Percentiles rank a stretch among this genome's conserved stretches.
Conservation (phyloP, 2,113 vertebrate species). For the Muntiacus muntjak region DNA sequence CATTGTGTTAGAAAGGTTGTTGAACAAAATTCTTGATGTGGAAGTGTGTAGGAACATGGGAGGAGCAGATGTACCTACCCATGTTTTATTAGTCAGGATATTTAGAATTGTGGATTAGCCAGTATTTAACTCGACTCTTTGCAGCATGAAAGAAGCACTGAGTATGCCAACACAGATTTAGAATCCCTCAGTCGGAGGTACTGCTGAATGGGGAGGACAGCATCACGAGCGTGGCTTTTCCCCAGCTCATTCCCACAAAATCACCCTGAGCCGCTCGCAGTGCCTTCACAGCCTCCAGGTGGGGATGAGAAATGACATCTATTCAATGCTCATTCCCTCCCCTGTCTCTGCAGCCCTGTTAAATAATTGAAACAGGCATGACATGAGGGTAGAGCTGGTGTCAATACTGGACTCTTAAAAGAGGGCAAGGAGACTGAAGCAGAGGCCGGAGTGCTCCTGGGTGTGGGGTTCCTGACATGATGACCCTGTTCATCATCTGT, state of each 20-base stretch:
- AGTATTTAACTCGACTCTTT: neutral
- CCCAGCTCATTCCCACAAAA: neutral
- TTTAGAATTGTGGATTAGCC: constrained; percentile 36
- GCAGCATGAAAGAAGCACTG: neutral
- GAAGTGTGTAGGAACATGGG: neutral
- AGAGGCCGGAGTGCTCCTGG: neutral
- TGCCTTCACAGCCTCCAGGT: neutral
- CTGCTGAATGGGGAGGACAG: neutral
- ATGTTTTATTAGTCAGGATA: constrained; percentile 33
- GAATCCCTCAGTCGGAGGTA: neutral
- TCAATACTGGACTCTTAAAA: neutral
- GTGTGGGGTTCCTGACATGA: neutral
- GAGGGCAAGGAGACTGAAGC: neutral
- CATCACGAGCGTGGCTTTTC: neutral
- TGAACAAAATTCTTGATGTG: neutral
- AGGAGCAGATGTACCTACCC: neutral
- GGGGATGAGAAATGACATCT: constrained; percentile 35
- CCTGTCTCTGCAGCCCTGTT: neutral
- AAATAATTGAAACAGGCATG: constrained; percentile 16
- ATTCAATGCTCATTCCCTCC: constrained; percentile 6
- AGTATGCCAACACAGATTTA: neutral
- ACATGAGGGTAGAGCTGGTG: neutral
- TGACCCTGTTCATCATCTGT: neutral
- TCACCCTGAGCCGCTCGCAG: neutral
- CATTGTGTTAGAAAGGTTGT: neutral